These are phyloP conservation scores for Psittacula cyanocephala DNA, from an alignment of 2,113 vertebrate genomes.

Conservation along the genomic window DNA sequence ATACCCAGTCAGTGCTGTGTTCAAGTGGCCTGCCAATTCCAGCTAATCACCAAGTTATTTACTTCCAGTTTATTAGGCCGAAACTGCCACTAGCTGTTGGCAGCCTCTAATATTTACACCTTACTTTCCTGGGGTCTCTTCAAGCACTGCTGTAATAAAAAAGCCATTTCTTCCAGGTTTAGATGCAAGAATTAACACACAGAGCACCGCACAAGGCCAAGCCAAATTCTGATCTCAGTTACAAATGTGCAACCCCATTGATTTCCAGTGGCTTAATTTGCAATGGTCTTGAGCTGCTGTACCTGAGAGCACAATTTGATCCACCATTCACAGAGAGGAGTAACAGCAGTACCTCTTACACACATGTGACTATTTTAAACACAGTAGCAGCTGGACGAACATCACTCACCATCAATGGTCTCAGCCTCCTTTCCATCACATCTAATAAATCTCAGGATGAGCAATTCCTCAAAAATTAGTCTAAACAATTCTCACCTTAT, in stretches of 20 bases:
- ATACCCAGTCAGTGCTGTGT: neutral
- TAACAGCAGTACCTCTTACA: neutral
- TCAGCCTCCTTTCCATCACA: conserved; percentile 11
- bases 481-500: neutral
- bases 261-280: conserved; percentile 63
- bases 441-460: neutral
- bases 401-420: neutral
- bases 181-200: conserved; percentile 56
- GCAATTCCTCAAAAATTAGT: neutral
- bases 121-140: conserved; percentile 74
- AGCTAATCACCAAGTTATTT: conserved; percentile 70
- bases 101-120: conserved; percentile 76
- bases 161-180: conserved; percentile 54
- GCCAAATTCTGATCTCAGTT: conserved; percentile 54
- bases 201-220: conserved; percentile 26
- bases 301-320: conserved; percentile 51
- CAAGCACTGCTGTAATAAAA: conserved; percentile 66
- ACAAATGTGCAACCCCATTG: conserved; percentile 30
- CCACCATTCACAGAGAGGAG: conserved; percentile 3
- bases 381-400: neutral
- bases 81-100: conserved; percentile 74
- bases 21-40: conserved; percentile 74
- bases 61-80: conserved; percentile 82
- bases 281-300: conserved; percentile 37
- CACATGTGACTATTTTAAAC: neutral